Evolutionary conservation across 2,797 vertebrate genomes (phyloP).

Genomic region (Heliangelus exortis): DNA sequence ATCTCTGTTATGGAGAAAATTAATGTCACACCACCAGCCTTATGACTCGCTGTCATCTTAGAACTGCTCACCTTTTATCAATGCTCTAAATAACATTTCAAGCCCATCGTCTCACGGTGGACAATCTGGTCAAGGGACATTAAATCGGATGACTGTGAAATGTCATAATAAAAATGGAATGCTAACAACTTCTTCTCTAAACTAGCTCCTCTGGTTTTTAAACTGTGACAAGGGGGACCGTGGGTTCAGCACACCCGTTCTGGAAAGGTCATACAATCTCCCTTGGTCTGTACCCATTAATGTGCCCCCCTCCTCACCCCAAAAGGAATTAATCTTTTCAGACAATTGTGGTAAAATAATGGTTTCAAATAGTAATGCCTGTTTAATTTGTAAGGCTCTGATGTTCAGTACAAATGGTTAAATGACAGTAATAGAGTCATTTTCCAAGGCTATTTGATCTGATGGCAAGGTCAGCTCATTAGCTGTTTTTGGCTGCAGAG

Average conservation of each 20-base stretch:
- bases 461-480: conserved; percentile 62
- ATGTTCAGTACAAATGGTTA: conserved; percentile 70
- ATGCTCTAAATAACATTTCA: conserved; percentile 94
- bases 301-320: conserved; percentile 71
- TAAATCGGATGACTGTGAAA: conserved; percentile 93
- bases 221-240: conserved; percentile 86
- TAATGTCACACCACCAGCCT: conserved; percentile 90
- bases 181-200: conserved; percentile 89
- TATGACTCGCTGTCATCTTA: conserved; percentile 96
- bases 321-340: conserved; percentile 82
- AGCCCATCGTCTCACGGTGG: conserved; percentile 89
- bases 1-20: conserved; percentile 95
- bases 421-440: conserved; percentile 71
- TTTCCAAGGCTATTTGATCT: conserved; percentile 66
- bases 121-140: conserved; percentile 92
- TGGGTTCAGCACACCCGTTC: conserved; percentile 90
- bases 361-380: conserved; percentile 84
- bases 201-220: conserved; percentile 87
- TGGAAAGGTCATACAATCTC: conserved; percentile 91
- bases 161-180: conserved; percentile 93
- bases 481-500: conserved; percentile 47
- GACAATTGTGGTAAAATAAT: conserved; percentile 83
- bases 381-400: conserved; percentile 79
- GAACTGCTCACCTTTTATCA: conserved; percentile 98
- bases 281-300: conserved; percentile 88